Percentiles rank a stretch among this genome's conserved stretches.
Evolutionary conservation across 2,113 vertebrate genomes (phyloP).

Genomic region (Chionodraco myersi): DNA sequence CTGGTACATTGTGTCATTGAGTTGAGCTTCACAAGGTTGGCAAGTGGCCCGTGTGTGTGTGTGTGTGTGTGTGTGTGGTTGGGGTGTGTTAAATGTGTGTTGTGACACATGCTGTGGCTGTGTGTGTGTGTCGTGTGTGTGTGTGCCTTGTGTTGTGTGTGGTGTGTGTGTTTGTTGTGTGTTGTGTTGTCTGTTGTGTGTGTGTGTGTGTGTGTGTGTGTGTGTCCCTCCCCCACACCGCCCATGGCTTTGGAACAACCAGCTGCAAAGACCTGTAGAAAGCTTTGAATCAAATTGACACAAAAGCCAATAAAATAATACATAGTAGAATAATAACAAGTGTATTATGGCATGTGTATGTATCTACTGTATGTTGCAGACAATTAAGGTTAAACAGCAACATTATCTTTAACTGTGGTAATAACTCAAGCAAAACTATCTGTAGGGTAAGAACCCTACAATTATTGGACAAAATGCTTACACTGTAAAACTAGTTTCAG

Average conservation of each 20-base stretch:
- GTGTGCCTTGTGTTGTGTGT: slow-evolving; percentile 26
- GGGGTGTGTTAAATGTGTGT: too few relatives aligned
- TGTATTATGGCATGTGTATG: not conserved
- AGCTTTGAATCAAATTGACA: slow-evolving; percentile 50
- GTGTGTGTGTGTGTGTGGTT: slow-evolving; percentile 1
- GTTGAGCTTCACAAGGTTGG: slow-evolving; percentile 72
- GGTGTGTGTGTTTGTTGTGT: slow-evolving; percentile 10
- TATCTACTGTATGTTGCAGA: not conserved
- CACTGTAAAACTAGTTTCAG: not conserved
- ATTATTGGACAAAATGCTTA: not conserved
- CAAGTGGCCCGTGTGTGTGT: slow-evolving; percentile 58
- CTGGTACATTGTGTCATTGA: slow-evolving; percentile 75
- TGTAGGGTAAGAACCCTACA: not conserved
- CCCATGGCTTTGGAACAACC: slow-evolving; percentile 57
- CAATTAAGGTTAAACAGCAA: not conserved
- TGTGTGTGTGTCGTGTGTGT: slow-evolving; percentile 22
- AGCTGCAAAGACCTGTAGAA: slow-evolving; percentile 63
- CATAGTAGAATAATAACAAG: not conserved
- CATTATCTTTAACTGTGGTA: not conserved
- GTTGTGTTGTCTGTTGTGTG: slow-evolving; percentile 10
- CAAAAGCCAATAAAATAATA: slow-evolving; percentile 10
- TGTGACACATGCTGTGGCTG: too few relatives aligned
- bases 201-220: slow-evolving; percentile 8
- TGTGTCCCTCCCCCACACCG: slow-evolving; percentile 56
- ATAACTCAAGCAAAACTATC: not conserved